Conservation (phyloP, 2,797 vertebrate species). For the Tolypeutes matacus region DNA sequence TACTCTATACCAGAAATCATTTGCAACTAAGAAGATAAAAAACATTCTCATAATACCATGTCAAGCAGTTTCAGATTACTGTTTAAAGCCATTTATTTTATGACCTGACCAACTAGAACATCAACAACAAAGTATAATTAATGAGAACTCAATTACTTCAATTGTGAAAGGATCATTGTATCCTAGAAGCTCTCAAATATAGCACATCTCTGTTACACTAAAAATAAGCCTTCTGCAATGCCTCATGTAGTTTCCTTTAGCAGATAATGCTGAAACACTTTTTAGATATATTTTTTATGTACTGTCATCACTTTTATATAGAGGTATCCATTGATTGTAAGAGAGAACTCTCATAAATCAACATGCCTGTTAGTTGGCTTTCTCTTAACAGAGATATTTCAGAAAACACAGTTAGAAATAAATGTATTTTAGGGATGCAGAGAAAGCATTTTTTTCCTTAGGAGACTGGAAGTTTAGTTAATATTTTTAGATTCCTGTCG, state of each 20-base stretch:
- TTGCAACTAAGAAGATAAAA: constrained; percentile 26
- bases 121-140: constrained; percentile 47
- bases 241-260: constrained; percentile 26
- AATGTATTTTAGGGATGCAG: constrained; percentile 69
- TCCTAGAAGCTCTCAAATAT: constrained; percentile 30
- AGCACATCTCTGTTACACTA: constrained; percentile 24
- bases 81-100: constrained; percentile 51
- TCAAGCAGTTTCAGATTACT: constrained; percentile 26
- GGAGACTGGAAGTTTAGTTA: constrained; percentile 59
- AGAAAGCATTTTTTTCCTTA: constrained; percentile 68
- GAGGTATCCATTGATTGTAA: constrained; percentile 37
- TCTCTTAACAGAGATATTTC: constrained; percentile 67
- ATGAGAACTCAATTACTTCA: constrained; percentile 44
- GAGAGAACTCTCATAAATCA: constrained; percentile 68
- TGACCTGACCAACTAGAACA: constrained; percentile 43
- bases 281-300: constrained; percentile 59
- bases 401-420: constrained; percentile 75
- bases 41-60: constrained; percentile 24
- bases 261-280: constrained; percentile 37
- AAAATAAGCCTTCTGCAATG: constrained; percentile 38
- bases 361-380: constrained; percentile 55
- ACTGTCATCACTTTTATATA: constrained; percentile 53
- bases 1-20: constrained; percentile 1
- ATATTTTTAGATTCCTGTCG: constrained; percentile 75
- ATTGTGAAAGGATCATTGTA: constrained; percentile 57